These are phyloP conservation scores for Eudyptes chrysolophus DNA, from an alignment of 2,113 vertebrate species.

Conservation along the genomic window DNA sequence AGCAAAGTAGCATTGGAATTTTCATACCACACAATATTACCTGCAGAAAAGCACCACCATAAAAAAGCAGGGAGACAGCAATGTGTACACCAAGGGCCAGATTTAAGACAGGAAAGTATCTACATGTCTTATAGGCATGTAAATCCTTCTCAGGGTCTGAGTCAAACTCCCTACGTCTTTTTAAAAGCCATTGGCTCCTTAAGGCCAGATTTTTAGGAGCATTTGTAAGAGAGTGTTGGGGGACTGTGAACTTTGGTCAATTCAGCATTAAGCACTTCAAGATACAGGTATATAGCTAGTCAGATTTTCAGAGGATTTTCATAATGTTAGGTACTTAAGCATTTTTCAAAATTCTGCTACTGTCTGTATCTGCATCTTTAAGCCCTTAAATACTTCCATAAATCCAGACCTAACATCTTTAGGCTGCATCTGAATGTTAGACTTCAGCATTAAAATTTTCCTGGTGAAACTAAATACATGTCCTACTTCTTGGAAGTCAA, in stretches of 20 bases:
- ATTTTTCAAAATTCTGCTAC: slow-evolving; percentile 19
- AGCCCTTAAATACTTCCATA: slow-evolving; percentile 24
- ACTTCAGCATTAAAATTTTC: background rate
- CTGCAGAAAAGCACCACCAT: background rate
- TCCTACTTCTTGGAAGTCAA: background rate
- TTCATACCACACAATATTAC: background rate
- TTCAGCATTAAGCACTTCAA: background rate
- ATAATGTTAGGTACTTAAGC: background rate
- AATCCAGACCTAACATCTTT: slow-evolving; percentile 37
- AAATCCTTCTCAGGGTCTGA: background rate
- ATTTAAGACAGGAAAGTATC: background rate
- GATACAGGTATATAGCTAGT: background rate
- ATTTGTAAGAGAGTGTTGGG: background rate
- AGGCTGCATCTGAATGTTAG: background rate
- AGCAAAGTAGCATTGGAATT: background rate
- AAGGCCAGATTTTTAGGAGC: background rate
- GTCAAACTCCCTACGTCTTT: background rate
- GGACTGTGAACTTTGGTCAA: background rate
- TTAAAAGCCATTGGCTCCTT: background rate
- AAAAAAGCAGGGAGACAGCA: background rate
- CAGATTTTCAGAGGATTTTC: slow-evolving; percentile 39
- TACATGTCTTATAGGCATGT: background rate
- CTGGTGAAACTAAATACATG: background rate
- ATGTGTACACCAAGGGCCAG: background rate
- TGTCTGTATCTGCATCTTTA: slow-evolving; percentile 6